Evolutionary conservation across 2,113 vertebrate genomes (phyloP), one percentile per base, ranked within the genome.

Genomic region (Amblyornis subalaris): DNA sequence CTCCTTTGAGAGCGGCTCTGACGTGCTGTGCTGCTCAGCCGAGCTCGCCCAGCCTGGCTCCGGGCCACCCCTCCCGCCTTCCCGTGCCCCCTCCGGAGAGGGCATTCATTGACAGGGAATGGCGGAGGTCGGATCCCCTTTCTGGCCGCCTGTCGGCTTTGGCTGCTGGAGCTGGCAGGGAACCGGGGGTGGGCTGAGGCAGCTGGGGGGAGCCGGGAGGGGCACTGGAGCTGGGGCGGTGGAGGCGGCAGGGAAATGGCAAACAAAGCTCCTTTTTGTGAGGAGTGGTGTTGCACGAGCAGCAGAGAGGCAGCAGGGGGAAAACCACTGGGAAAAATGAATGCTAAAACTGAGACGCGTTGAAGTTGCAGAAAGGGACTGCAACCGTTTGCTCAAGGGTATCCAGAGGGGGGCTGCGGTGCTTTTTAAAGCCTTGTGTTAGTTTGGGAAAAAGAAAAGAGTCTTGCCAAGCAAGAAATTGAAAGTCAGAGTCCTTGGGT

Each of bases 21-120:
- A 60, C 2, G 4, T 0, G 0, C 53, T 70, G 33, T 4, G 65
- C 81, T 93, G 45, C 69, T 0, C 2, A 2, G 74, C 85, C 58
- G 71, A 81, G 93, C 90, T 36, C 0, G 33, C 20, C 11, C 88
- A 82, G 71, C 50, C 70, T 97, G 97, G 96, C 93, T 61, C 60
- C 0, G 3, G 90, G 97, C 97, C 97, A 96, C 25, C 57, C 95
- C 83, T 58, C 88, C 96, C 28, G 93, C 97, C 94, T 97, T 97
- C 77, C 93, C 93, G 33, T 50, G 77, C 95, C 93, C 94, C n/a
- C 85, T 85, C 85, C 50, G 2, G 87, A 33, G 89, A 62, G 80
- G 45, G 21, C 42, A 26, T 90, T 95, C 93, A 61, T 92, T 62
- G 51, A 12, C 35, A 7, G 0, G 14, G 85, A 47, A 23, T 42